Evolutionary conservation across 1,140 invertebrate species (phyloP).

Genomic region (Galleria mellonella): DNA sequence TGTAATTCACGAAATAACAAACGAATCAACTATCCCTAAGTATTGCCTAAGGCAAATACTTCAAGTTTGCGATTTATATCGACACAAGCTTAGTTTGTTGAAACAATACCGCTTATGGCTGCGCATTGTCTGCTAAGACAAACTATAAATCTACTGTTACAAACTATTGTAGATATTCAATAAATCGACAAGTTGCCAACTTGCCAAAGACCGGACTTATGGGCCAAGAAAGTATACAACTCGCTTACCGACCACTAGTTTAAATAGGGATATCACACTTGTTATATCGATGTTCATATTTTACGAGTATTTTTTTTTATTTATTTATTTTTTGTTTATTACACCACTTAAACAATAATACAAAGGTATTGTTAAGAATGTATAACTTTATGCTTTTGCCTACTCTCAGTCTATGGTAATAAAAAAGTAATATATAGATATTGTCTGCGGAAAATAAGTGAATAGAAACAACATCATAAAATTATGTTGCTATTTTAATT

Average conservation of each 20-base stretch:
- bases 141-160: slow-evolving; percentile 60
- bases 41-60: slow-evolving; percentile 20
- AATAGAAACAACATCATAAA: no score
- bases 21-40: slow-evolving; percentile 10
- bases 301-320: no score
- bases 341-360: no score
- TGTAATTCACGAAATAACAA: not conserved
- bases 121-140: slow-evolving; percentile 54
- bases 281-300: not conserved
- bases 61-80: slow-evolving; percentile 21
- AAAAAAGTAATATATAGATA: no score
- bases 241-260: slow-evolving; percentile 28
- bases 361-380: no score
- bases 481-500: no score
- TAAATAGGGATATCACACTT: no score
- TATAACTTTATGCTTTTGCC: no score
- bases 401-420: no score
- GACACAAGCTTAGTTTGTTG: slow-evolving; percentile 12
- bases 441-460: no score
- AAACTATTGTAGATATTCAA: slow-evolving; percentile 42
- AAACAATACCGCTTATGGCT: slow-evolving; percentile 40
- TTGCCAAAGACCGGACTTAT: slow-evolving; percentile 65
- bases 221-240: slow-evolving; percentile 62
- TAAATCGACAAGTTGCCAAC: slow-evolving; percentile 60
- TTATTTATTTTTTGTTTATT: no score